Percentiles rank a stretch among this genome's conserved stretches.
These are phyloP conservation scores for Physella acuta DNA, from an alignment of 1,140 invertebrate genomes.

Conservation along the genomic window DNA sequence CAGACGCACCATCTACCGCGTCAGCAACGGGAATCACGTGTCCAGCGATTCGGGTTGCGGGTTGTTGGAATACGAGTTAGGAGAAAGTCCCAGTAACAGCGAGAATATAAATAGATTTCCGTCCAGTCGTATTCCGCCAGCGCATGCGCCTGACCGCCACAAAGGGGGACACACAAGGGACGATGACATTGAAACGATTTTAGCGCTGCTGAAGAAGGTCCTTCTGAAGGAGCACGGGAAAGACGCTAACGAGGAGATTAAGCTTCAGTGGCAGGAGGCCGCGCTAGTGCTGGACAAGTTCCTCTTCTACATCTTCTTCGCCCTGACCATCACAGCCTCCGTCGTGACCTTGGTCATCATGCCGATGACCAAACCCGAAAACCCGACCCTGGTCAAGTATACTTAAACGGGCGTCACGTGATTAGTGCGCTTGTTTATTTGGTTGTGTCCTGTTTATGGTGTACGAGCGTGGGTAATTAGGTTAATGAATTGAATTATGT, in stretches of 20 bases:
- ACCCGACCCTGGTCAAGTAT: slow-evolving; percentile 3
- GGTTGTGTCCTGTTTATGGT: too few relatives aligned
- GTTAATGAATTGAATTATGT: too few relatives aligned
- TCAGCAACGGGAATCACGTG: slow-evolving; percentile 24
- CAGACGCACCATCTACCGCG: slow-evolving; percentile 16
- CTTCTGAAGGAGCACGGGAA: slow-evolving; percentile 37
- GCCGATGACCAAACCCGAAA: slow-evolving; percentile 65
- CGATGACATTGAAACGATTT: slow-evolving; percentile 33
- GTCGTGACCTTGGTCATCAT: slow-evolving; percentile 97
- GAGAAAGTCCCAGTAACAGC: slow-evolving; percentile 11
- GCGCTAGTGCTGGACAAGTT: slow-evolving; percentile 98
- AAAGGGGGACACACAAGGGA: background rate
- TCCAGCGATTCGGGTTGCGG: slow-evolving; percentile 46
- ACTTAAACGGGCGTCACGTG: too few relatives aligned
- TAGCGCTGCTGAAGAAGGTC: slow-evolving; percentile 34
- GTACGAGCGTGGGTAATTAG: too few relatives aligned
- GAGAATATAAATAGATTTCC: background rate
- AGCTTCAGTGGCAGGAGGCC: slow-evolving; percentile 90
- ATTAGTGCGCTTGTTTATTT: too few relatives aligned
- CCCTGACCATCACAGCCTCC: slow-evolving; percentile 87
- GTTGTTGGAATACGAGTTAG: slow-evolving; percentile 42
- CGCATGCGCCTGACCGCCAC: background rate
- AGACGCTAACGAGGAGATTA: background rate
- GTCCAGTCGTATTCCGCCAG: background rate
- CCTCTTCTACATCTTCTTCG: slow-evolving; percentile 95